Evolutionary conservation across 2,888 invertebrate genomes (phyloP), one percentile per base, ranked within the genome.

Genomic region (Drosophila rubida): DNA sequence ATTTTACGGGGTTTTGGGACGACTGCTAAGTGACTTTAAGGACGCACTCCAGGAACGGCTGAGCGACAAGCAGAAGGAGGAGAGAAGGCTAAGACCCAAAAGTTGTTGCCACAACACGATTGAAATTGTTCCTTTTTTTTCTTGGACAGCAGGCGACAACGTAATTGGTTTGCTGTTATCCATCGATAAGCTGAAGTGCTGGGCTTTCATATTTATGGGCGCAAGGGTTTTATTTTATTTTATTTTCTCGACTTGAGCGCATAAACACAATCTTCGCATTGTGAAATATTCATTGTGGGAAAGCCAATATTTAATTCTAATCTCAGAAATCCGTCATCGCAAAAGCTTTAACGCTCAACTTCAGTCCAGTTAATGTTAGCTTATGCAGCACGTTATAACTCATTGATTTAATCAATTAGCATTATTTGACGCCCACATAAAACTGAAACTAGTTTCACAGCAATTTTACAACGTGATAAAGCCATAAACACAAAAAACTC

Each of bases 101-200:
- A 59, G 37, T 60, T 55, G 27, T 65, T 55, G 27, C 39, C 50
- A 14, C 44, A 69, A 57, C 57, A 42, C 48, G 51, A 44, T 49
- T 39, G 39, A 25, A 60, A 58, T 42, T 48, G 44, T 64, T 39
- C 54, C 14, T 44, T 68, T 48, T 59, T 25, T 32, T 32, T 32
- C 11, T 59, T 22, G 41, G 37, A 14, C 13, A 37, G n/a, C 44
- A 39, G 30, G 23, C 16, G 48, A 6, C 42, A 22, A 30, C 14
- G 54, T 32, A 62, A 75, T 69, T 75, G 75, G 65, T 58, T 61
- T 75, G 64, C 46, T 61, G 69, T 55, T 64, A 55, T 49, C 32
- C 46, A 30, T 19, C 41, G 72, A 72, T 72, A 67, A 62, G 67
- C 45, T 32, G 1, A 61, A 54, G 16, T 45, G 23, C 11, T 46